Percentiles rank a stretch among this genome's conserved stretches.
Evolutionary conservation across 2,797 vertebrate genomes (phyloP).

Genomic region (Hoplostethus mediterraneus): DNA sequence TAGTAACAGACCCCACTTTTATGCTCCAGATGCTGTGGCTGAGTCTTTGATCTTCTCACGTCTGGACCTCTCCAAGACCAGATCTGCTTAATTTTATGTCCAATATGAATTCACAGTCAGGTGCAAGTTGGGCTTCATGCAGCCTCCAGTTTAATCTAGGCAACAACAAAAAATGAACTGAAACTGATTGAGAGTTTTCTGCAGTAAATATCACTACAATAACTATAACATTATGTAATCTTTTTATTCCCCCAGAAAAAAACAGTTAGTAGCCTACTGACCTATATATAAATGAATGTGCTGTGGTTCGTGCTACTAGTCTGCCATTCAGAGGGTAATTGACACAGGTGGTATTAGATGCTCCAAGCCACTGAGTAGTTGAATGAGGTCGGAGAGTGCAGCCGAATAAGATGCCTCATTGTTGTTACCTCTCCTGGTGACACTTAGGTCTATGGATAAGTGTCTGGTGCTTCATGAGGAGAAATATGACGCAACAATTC

Average conservation of each 20-base stretch:
- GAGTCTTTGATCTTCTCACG: constrained; percentile 54
- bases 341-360: constrained; percentile 23
- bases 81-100: constrained; percentile 44
- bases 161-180: no score
- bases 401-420: constrained; percentile 33
- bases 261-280: neutral
- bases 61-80: constrained; percentile 54
- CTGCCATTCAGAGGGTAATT: constrained; percentile 26
- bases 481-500: neutral
- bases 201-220: neutral
- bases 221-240: neutral
- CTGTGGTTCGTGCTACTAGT: neutral
- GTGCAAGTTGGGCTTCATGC: neutral
- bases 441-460: constrained; percentile 18
- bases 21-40: constrained; percentile 41
- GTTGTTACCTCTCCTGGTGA: neutral
- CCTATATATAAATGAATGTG: neutral
- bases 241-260: neutral
- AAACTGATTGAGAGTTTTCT: neutral
- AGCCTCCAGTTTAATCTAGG: constrained; percentile 13
- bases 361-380: constrained; percentile 27
- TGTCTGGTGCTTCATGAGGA: neutral
- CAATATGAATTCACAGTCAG: neutral
- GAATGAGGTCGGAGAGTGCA: constrained; percentile 18
- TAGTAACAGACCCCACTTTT: constrained; percentile 40